A percentile compares a stretch with the other conserved stretches of the same genome.
Conservation (phyloP, 2,113 vertebrate genomes). For the Nerophis ophidion region DNA sequence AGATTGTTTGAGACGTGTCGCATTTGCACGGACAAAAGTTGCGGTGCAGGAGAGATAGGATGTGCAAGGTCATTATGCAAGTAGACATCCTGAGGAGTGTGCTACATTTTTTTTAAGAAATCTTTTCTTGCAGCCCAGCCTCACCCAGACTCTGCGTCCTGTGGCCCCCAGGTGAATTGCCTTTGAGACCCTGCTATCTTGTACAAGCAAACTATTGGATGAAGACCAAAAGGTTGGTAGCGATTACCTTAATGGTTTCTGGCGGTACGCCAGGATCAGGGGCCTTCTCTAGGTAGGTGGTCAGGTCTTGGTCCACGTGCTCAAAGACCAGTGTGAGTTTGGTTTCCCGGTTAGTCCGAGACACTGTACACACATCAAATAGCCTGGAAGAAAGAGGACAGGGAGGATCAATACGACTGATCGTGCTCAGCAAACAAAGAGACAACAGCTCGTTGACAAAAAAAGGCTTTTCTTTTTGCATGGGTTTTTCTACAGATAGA, state of each 20-base stretch:
- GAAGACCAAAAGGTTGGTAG: neutral
- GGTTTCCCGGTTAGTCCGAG: slow-evolving; percentile 94
- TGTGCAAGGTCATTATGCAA: too few species aligned
- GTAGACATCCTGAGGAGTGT: too few species aligned
- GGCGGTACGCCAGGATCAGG: slow-evolving; percentile 94
- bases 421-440: neutral
- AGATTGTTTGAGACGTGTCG: too few species aligned
- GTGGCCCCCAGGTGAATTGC: too few species aligned
- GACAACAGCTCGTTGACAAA: neutral
- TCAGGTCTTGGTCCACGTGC: slow-evolving; percentile 98
- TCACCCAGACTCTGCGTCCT: too few species aligned
- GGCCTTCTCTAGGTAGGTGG: slow-evolving; percentile 97
- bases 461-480: too few species aligned
- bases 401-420: slow-evolving; percentile 22
- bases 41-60: too few species aligned
- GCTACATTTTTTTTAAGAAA: too few species aligned
- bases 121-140: too few species aligned
- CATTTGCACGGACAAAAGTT: too few species aligned
- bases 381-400: slow-evolving; percentile 72
- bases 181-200: too few species aligned
- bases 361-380: slow-evolving; percentile 96
- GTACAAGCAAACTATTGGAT: neutral
- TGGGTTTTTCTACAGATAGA: too few species aligned
- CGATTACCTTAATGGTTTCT: slow-evolving; percentile 92
- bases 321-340: slow-evolving; percentile 97